Conservation (phyloP, 2,888 invertebrate genomes). For the Diaperis boleti region DNA sequence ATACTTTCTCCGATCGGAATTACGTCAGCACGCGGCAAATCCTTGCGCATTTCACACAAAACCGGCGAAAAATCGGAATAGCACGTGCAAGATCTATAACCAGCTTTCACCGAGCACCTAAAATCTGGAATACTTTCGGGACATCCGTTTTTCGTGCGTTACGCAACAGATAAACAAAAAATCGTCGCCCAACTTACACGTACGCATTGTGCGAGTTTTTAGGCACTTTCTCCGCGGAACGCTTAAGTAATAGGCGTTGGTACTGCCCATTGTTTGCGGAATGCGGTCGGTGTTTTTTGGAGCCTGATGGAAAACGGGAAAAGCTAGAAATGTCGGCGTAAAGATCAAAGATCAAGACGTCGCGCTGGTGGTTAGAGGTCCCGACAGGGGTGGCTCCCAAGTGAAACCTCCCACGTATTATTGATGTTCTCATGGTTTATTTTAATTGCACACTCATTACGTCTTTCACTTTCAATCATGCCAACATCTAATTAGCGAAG, state of each 20-base stretch:
- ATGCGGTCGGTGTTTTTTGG: background rate
- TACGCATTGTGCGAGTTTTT: background rate
- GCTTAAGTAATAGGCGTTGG: conserved; percentile 7
- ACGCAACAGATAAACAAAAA: conserved; percentile 5
- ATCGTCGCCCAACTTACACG: background rate
- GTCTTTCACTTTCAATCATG: conserved; percentile 10
- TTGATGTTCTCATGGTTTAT: background rate
- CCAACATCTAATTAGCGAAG: background rate
- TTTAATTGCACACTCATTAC: background rate
- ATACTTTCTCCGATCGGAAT: conserved; percentile 21
- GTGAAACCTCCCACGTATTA: background rate
- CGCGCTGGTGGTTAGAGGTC: background rate
- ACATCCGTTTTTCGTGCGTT: background rate
- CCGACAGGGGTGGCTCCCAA: background rate
- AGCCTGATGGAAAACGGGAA: background rate
- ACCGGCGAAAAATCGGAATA: conserved; percentile 1
- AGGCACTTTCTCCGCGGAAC: conserved; percentile 9
- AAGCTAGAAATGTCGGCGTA: too few species aligned
- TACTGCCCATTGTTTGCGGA: conserved; percentile 12
- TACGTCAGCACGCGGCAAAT: conserved; percentile 28
- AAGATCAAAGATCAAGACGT: background rate
- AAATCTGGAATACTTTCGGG: background rate
- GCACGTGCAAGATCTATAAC: background rate
- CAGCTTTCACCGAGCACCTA: conserved; percentile 1
- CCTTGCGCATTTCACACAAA: conserved; percentile 11